phyloP scores from a whole-genome alignment of 2,888 invertebrate genomes.

The Druceiella hillmani region DNA sequence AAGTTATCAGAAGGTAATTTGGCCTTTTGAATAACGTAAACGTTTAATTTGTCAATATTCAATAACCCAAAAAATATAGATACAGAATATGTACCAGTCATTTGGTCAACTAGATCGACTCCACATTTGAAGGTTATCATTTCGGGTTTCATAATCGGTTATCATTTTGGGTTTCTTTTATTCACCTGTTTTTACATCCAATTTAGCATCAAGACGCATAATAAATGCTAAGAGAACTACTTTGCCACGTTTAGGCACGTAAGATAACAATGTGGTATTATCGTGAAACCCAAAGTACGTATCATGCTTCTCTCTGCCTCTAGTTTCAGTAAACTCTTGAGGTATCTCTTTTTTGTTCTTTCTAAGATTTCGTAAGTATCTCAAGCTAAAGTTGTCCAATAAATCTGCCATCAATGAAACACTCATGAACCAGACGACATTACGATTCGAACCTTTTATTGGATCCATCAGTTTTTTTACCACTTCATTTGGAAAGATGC shows the following conservation, averaged over 20 bases:
- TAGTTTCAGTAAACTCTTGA: constrained; percentile 15
- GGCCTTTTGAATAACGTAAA: constrained; percentile 2
- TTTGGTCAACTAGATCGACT: too few relatives aligned
- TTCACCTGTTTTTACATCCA: constrained; percentile 12
- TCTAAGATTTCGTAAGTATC: constrained; percentile 12
- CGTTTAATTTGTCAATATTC: constrained; percentile 2
- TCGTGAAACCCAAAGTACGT: constrained; percentile 12
- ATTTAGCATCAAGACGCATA: constrained; percentile 16
- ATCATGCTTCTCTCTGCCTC: constrained; percentile 12
- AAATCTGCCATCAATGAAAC: constrained; percentile 15
- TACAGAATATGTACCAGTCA: too few relatives aligned
- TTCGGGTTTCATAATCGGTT: constrained; percentile 13
- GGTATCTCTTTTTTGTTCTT: constrained; percentile 15
- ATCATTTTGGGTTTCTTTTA: constrained; percentile 13
- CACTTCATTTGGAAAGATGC: constrained; percentile 4
- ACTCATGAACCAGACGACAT: constrained; percentile 18
- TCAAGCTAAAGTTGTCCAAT: constrained; percentile 13
- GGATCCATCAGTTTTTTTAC: constrained; percentile 6
- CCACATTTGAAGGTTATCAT: too few relatives aligned
- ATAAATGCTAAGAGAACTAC: constrained; percentile 15
- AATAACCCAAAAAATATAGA: too few relatives aligned
- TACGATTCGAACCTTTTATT: constrained; percentile 4
- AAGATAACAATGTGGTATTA: constrained; percentile 13
- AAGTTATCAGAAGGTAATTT: neutral
- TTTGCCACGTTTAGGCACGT: constrained; percentile 14